Evolutionary conservation across 1,140 invertebrate genomes (phyloP).

Genomic region (Lepidurus couesii): DNA sequence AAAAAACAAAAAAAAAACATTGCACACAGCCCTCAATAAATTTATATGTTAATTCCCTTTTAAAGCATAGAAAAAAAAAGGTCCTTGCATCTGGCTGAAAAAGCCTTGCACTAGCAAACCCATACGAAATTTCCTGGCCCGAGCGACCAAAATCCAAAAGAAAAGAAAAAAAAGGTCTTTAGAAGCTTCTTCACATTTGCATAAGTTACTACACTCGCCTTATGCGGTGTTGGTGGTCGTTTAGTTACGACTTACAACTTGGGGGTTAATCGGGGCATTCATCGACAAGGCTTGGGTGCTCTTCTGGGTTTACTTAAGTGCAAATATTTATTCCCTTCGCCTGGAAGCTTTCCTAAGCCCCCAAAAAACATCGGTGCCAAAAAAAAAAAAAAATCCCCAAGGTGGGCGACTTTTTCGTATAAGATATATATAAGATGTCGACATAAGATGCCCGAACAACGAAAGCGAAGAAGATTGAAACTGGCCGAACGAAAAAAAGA

Average conservation of each 20-base stretch:
- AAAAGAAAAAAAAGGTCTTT: neutral
- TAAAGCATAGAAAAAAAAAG: neutral
- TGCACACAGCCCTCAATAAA: slow-evolving; percentile 1
- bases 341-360: neutral
- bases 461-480: too few relatives aligned
- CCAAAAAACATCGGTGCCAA: neutral
- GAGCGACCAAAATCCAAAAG: neutral
- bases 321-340: slow-evolving; percentile 18
- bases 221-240: slow-evolving; percentile 20
- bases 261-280: slow-evolving; percentile 20
- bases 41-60: slow-evolving; percentile 1
- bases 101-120: neutral
- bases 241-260: slow-evolving; percentile 11
- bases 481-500: neutral
- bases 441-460: too few relatives aligned
- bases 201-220: slow-evolving; percentile 15
- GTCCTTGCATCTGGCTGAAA: neutral
- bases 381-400: too few relatives aligned
- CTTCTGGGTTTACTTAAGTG: slow-evolving; percentile 7
- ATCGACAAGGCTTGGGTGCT: slow-evolving; percentile 20
- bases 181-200: slow-evolving; percentile 18
- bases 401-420: neutral
- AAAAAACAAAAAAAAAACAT: neutral
- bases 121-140: neutral
- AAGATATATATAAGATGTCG: too few relatives aligned